Conservation (phyloP, 2,888 invertebrate species). For the Diloba caeruleocephala region DNA sequence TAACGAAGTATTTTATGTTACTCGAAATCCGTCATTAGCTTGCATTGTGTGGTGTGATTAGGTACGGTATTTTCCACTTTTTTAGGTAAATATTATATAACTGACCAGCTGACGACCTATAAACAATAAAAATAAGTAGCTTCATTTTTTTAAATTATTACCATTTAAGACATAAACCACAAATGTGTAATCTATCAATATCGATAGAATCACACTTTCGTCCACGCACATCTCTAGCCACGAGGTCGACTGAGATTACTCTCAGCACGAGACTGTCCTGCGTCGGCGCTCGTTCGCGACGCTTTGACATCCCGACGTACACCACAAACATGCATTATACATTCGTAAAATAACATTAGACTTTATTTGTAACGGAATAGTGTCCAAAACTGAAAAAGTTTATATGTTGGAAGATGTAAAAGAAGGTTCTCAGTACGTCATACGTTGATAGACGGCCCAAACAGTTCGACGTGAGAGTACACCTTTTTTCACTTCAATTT, state of each 20-base stretch:
- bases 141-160: no score
- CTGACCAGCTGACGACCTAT: no score
- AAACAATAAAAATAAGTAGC: no score
- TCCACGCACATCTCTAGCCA: constrained; percentile 66
- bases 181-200: constrained; percentile 29
- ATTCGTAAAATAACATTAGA: constrained; percentile 35
- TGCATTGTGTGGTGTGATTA: no score
- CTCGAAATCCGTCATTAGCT: no score
- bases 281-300: constrained; percentile 88
- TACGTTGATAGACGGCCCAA: constrained; percentile 86
- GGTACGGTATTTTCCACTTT: no score
- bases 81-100: no score
- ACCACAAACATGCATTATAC: constrained; percentile 58
- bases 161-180: no score
- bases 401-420: constrained; percentile 38
- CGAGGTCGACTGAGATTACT: constrained; percentile 85
- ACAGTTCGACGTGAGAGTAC: constrained; percentile 75
- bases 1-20: no score
- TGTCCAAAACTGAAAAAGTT: constrained; percentile 45
- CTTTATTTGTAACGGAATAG: constrained; percentile 52
- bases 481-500: constrained; percentile 70
- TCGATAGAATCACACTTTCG: constrained; percentile 63
- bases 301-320: constrained; percentile 88
- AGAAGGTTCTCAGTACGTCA: constrained; percentile 73
- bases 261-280: constrained; percentile 89